These are phyloP conservation scores for Danio kyathit DNA, from an alignment of 2,797 vertebrate species.

Conservation along the genomic window DNA sequence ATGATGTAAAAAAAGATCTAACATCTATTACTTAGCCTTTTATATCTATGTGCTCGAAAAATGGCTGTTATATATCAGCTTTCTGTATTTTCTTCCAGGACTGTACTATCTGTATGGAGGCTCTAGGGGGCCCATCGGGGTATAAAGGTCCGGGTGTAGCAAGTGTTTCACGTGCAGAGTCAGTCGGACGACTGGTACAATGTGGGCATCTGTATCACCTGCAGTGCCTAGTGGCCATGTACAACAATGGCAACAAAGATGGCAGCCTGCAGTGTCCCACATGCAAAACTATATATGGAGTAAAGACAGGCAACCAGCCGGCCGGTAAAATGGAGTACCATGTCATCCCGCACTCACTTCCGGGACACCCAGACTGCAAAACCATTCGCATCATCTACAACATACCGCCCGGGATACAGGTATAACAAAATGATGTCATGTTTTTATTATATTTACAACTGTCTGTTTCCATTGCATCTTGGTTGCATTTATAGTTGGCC, in stretches of 20 bases:
- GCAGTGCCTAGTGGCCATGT: slow-evolving; percentile 95
- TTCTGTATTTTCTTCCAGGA: slow-evolving; percentile 74
- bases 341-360: slow-evolving; percentile 85
- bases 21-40: neutral
- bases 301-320: slow-evolving; percentile 81
- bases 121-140: slow-evolving; percentile 86
- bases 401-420: slow-evolving; percentile 91
- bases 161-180: slow-evolving; percentile 78
- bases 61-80: neutral
- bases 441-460: neutral
- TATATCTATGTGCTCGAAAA: neutral
- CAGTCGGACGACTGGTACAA: slow-evolving; percentile 86
- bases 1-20: neutral
- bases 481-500: slow-evolving; percentile 9
- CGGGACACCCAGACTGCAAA: slow-evolving; percentile 92
- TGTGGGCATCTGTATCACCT: slow-evolving; percentile 92
- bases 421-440: slow-evolving; percentile 46
- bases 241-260: slow-evolving; percentile 95
- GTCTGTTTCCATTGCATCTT: neutral
- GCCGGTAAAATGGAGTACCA: slow-evolving; percentile 85
- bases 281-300: slow-evolving; percentile 83
- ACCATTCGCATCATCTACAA: slow-evolving; percentile 96
- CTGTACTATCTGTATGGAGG: slow-evolving; percentile 95
- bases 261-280: slow-evolving; percentile 83
- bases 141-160: slow-evolving; percentile 87